Percentiles rank a stretch among this genome's conserved stretches.
These are phyloP conservation scores for Meiosimyza platycephala DNA, from an alignment of 2,888 invertebrate species.

Conservation along the genomic window DNA sequence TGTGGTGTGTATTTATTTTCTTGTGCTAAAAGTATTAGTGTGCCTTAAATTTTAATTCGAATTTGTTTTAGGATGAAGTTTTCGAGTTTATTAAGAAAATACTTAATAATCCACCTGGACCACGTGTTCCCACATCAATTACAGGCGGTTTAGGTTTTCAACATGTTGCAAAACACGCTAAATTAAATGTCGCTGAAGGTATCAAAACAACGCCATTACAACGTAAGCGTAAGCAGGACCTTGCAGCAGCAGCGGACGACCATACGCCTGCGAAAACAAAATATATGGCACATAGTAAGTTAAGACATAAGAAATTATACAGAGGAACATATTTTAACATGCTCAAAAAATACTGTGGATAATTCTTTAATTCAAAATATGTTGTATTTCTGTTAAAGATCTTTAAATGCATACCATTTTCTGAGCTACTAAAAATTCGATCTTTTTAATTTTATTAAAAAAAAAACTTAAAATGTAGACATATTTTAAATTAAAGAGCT, in stretches of 20 bases:
- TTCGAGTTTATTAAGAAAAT: constrained; percentile 74
- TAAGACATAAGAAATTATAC: background rate
- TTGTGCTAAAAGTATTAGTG: background rate
- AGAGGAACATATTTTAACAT: too few relatives aligned
- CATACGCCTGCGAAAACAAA: constrained; percentile 59
- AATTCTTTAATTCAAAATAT: background rate
- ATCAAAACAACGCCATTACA: constrained; percentile 50
- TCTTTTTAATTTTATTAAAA: too few relatives aligned
- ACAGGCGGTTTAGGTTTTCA: constrained; percentile 26
- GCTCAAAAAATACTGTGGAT: background rate
- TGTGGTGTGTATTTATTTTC: constrained; percentile 67
- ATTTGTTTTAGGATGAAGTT: constrained; percentile 71
- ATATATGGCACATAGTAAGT: constrained; percentile 54
- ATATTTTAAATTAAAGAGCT: too few relatives aligned
- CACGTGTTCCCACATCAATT: constrained; percentile 59
- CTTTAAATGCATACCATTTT: too few relatives aligned
- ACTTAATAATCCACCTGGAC: constrained; percentile 71
- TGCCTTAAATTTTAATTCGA: background rate
- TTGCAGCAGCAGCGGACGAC: constrained; percentile 65
- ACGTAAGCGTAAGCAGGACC: constrained; percentile 69
- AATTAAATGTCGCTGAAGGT: constrained; percentile 41
- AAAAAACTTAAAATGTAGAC: too few relatives aligned
- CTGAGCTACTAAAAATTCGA: too few relatives aligned
- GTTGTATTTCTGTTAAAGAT: too few relatives aligned
- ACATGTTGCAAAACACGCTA: constrained; percentile 29